These are phyloP conservation scores for Gymnosoma rotundatum DNA, from an alignment of 2,888 invertebrate genomes.

Conservation along the genomic window DNA sequence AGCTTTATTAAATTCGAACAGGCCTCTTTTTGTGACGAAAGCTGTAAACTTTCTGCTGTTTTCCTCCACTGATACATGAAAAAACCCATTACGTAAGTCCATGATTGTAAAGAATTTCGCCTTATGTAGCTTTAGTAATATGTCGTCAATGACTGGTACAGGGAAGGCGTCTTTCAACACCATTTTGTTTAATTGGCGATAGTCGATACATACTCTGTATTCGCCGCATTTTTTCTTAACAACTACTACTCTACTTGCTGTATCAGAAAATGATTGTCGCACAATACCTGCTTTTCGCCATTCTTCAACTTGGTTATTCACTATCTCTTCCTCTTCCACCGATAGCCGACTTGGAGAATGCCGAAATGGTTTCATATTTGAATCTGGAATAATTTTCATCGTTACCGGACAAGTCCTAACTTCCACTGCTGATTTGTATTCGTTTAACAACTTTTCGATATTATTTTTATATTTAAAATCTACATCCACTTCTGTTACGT, in stretches of 20 bases:
- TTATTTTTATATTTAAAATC: too few relatives aligned
- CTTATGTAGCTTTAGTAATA: not conserved
- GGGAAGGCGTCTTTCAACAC: not conserved
- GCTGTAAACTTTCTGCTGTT: not conserved
- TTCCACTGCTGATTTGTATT: too few relatives aligned
- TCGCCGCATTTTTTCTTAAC: too few relatives aligned
- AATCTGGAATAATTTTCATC: not conserved
- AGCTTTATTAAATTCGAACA: not conserved
- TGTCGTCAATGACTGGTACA: not conserved
- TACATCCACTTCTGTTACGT: not conserved
- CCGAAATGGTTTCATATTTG: not conserved
- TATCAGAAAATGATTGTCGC: not conserved
- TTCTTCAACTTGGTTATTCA: not conserved
- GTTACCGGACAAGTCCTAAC: not conserved
- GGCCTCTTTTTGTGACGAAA: not conserved
- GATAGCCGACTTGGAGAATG: not conserved
- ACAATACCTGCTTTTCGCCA: not conserved
- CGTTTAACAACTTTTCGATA: not conserved
- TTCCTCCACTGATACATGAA: not conserved
- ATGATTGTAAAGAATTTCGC: not conserved
- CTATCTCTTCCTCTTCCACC: not conserved
- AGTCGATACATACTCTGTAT: not conserved
- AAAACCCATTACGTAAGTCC: not conserved
- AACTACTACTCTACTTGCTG: not conserved
- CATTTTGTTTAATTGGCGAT: not conserved